Percentiles rank a stretch among this genome's conserved stretches.
Conservation (phyloP, 2,797 vertebrate genomes). For the Prionace glauca region DNA sequence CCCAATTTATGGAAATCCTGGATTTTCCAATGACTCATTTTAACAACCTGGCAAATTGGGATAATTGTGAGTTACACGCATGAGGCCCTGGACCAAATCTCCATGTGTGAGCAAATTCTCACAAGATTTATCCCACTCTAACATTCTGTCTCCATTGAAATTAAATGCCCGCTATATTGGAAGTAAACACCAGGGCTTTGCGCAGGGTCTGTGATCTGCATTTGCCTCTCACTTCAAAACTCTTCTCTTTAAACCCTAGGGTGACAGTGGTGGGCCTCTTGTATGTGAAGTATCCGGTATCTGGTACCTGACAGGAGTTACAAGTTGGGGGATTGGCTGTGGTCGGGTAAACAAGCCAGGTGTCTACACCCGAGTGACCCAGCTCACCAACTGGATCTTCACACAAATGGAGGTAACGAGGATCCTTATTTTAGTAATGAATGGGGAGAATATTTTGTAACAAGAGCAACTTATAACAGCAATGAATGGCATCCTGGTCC, state of each 20-base stretch:
- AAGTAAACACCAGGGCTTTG: background rate
- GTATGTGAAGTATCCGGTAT: constrained; percentile 61
- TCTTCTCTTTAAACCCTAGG: constrained; percentile 55
- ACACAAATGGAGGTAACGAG: constrained; percentile 74
- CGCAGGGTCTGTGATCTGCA: too few relatives aligned
- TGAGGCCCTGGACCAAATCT: too few relatives aligned
- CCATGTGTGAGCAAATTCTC: too few relatives aligned
- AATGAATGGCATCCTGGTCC: background rate
- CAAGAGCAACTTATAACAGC: background rate
- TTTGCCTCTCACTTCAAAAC: background rate
- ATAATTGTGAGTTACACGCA: too few relatives aligned
- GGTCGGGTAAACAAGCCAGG: constrained; percentile 72
- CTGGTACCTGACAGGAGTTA: constrained; percentile 79
- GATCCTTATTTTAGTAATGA: too few relatives aligned
- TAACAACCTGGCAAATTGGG: too few relatives aligned
- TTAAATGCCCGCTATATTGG: background rate
- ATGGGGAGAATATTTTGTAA: background rate
- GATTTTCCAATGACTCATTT: background rate
- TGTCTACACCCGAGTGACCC: constrained; percentile 72
- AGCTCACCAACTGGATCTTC: constrained; percentile 75
- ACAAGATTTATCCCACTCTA: background rate
- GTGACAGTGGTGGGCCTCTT: constrained; percentile 87
- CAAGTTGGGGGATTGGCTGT: constrained; percentile 85
- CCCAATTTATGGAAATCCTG: background rate
- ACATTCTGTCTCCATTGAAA: background rate